These are phyloP conservation scores for Pseudococcus longispinus DNA, from an alignment of 2,888 invertebrate species.

Conservation along the genomic window DNA sequence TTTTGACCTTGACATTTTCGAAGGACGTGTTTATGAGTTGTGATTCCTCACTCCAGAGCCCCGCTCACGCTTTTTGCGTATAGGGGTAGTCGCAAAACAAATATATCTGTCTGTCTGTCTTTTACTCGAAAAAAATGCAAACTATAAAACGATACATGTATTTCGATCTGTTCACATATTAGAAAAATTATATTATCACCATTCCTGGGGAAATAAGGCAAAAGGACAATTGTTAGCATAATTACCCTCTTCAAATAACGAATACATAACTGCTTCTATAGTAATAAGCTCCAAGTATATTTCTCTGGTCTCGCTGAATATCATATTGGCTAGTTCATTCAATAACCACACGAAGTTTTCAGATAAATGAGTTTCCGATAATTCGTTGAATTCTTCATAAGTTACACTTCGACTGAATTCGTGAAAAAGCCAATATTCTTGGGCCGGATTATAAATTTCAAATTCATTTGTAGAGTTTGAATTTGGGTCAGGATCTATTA, in stretches of 20 bases:
- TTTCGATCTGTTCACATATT: too few relatives aligned
- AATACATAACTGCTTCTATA: constrained; percentile 14
- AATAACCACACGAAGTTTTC: constrained; percentile 45
- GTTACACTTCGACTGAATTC: background rate
- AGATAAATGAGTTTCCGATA: constrained; percentile 13
- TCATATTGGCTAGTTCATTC: constrained; percentile 2
- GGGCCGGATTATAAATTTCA: background rate
- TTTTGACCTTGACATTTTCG: too few relatives aligned
- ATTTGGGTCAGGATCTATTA: background rate
- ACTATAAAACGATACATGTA: too few relatives aligned
- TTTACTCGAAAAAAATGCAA: too few relatives aligned
- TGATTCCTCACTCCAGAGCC: too few relatives aligned
- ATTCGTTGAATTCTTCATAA: background rate
- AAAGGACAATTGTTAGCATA: background rate
- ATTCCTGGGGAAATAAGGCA: background rate
- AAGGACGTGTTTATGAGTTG: too few relatives aligned
- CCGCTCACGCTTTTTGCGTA: too few relatives aligned
- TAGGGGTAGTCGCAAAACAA: too few relatives aligned
- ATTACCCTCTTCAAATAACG: background rate
- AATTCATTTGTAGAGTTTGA: background rate
- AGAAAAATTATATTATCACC: constrained; percentile 5
- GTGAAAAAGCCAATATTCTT: constrained; percentile 47
- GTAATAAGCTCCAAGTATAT: constrained; percentile 38
- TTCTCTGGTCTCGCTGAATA: background rate
- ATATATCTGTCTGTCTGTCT: too few relatives aligned